Conservation (phyloP, 2,113 vertebrate species). For the Mandrillus leucophaeus region DNA sequence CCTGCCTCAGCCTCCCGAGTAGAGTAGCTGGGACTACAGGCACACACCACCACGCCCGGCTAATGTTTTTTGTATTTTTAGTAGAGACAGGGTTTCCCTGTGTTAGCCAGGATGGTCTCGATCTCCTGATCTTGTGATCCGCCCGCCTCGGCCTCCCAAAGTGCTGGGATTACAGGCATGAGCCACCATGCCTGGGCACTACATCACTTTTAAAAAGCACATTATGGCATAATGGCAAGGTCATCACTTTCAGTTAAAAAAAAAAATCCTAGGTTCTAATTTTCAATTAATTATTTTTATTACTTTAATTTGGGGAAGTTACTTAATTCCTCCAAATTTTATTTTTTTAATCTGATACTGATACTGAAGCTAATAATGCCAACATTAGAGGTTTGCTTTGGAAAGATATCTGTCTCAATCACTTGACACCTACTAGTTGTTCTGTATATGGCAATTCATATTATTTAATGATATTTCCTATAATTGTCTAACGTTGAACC, state of each 20-base stretch:
- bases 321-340: neutral
- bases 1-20: no score
- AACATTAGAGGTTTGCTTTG: neutral
- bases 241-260: neutral
- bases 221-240: no score
- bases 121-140: no score
- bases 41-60: accelerated
- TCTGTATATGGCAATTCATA: neutral
- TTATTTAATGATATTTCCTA: neutral
- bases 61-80: no score
- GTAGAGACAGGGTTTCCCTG: no score
- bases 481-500: neutral
- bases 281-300: neutral
- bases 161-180: no score
- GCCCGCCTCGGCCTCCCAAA: no score
- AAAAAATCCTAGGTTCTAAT: neutral
- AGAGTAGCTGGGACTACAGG: no score
- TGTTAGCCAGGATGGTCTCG: no score
- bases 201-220: no score
- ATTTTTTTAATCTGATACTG: neutral
- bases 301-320: neutral
- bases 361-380: neutral
- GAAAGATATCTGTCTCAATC: neutral
- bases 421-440: neutral
- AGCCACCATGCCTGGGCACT: no score